Conservation (phyloP, 2,113 vertebrate species). For the Anoura caudifer region DNA sequence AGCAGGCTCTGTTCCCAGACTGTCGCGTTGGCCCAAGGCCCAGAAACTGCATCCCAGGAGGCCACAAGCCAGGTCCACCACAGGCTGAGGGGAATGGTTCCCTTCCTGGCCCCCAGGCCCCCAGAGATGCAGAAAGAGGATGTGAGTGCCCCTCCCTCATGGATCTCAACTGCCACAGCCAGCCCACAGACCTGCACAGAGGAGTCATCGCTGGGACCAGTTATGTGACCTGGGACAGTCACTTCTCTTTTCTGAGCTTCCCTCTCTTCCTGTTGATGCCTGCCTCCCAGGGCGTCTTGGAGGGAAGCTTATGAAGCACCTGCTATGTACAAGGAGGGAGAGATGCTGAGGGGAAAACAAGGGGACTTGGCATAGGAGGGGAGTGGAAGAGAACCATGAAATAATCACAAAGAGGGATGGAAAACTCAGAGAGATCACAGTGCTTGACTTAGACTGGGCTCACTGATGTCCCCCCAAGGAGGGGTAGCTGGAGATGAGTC, state of each 20-base stretch:
- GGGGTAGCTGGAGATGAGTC: background rate
- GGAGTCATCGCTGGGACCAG: background rate
- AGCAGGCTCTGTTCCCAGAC: slow-evolving; percentile 46
- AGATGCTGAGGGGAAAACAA: background rate
- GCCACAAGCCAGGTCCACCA: background rate
- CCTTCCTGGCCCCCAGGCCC: background rate
- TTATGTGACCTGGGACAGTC: background rate
- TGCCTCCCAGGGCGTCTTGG: background rate
- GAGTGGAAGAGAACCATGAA: background rate
- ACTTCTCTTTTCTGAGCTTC: background rate
- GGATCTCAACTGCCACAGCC: fast-evolving
- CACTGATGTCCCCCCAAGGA: background rate
- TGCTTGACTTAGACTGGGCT: no score
- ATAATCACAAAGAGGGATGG: background rate
- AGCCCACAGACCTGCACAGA: background rate
- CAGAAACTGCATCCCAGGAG: slow-evolving; percentile 27
- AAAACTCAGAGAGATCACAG: background rate
- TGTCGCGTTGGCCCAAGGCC: slow-evolving; percentile 39
- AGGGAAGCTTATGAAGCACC: background rate
- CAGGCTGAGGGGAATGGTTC: background rate
- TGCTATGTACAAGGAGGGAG: background rate
- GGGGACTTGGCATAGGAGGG: fast-evolving
- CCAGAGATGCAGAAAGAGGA: background rate
- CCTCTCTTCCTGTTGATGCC: background rate
- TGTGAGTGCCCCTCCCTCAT: no score